Evolutionary conservation across 1,140 invertebrate genomes (phyloP), one percentile per base, ranked within the genome.

Genomic region (Pseudachorutes palmiensis): DNA sequence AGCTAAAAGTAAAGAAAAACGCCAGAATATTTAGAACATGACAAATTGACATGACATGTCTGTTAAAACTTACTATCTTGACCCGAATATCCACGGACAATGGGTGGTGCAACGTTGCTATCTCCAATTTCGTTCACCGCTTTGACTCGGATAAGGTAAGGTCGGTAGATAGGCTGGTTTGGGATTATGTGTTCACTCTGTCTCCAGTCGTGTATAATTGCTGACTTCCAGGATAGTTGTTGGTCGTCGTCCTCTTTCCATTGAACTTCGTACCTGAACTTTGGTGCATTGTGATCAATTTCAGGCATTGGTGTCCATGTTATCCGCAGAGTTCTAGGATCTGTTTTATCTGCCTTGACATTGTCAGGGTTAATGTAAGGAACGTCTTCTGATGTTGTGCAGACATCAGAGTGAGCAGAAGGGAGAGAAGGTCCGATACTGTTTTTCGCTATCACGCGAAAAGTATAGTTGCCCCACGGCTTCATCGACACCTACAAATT

Each of bases 391-490:
- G 88, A 85, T 0, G 94, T 97, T 28, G 86, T 86, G 77, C 97
- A 99, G 19, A 87, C 82, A 5, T 84, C 82, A 16, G 88, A 89
- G 79, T 92, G 86, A 58, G 81, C 68, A 69, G 94, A 97, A 0
- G 95, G 92, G 32, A 84, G 75, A 30, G 94, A 98, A 3, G 85
- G 83, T 0, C 96, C 96, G 32, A 68, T 65, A 36, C 64, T 71
- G 41, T 71, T 71, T 16, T 31, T 33, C 1, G 70, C 70, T 55
- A 71, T 71, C 12, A 71, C 66, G 45, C 95, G 82, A 83, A 97
- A 98, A 0, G 94, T 98, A 76, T 98, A 98, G 79, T 97, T 98
- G 0, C 92, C 86, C 90, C 91, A 97, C 0, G 94, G 93, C 57
- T 85, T 88, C 83, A 97, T 87, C 45, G 84, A 81, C 1, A 91